Evolutionary conservation across 2,888 invertebrate species (phyloP).

Genomic region (Scrobipalpa costella): DNA sequence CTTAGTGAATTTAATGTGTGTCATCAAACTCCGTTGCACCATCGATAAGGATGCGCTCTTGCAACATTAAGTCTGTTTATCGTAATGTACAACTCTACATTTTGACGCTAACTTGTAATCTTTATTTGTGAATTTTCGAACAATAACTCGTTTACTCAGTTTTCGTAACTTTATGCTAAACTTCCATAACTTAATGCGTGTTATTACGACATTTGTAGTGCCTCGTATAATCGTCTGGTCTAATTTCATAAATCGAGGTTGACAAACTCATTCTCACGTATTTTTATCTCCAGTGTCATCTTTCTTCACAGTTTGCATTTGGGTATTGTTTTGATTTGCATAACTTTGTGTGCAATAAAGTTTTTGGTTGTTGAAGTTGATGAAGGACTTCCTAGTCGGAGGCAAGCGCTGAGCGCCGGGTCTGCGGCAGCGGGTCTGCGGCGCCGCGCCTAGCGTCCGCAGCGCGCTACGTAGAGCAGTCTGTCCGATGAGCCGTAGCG

Average conservation of each 20-base stretch:
- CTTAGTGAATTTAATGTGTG: slow-evolving; percentile 16
- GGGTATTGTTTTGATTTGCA: slow-evolving; percentile 27
- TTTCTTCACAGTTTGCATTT: slow-evolving; percentile 21
- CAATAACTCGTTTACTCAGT: slow-evolving; percentile 4
- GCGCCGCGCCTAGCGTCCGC: slow-evolving; percentile 19
- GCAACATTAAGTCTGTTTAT: background rate
- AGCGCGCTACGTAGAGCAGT: slow-evolving; percentile 50
- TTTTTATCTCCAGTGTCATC: slow-evolving; percentile 26
- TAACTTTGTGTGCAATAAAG: slow-evolving; percentile 27
- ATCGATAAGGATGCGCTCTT: slow-evolving; percentile 5
- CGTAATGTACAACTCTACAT: background rate
- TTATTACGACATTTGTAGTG: slow-evolving; percentile 10
- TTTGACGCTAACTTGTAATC: background rate
- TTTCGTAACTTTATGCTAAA: slow-evolving; percentile 1
- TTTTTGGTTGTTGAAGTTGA: slow-evolving; percentile 38
- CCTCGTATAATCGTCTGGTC: slow-evolving; percentile 20
- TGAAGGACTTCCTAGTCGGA: slow-evolving; percentile 62
- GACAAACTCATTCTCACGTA: slow-evolving; percentile 23
- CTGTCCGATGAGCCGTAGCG: slow-evolving; percentile 79
- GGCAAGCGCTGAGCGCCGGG: slow-evolving; percentile 33
- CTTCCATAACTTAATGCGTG: slow-evolving; percentile 11
- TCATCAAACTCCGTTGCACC: background rate
- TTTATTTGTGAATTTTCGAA: background rate
- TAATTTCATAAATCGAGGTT: slow-evolving; percentile 19
- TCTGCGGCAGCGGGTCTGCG: slow-evolving; percentile 43